phyloP scores from a whole-genome alignment of 2,888 invertebrate species.

The Aspidiotus rigidus region DNA sequence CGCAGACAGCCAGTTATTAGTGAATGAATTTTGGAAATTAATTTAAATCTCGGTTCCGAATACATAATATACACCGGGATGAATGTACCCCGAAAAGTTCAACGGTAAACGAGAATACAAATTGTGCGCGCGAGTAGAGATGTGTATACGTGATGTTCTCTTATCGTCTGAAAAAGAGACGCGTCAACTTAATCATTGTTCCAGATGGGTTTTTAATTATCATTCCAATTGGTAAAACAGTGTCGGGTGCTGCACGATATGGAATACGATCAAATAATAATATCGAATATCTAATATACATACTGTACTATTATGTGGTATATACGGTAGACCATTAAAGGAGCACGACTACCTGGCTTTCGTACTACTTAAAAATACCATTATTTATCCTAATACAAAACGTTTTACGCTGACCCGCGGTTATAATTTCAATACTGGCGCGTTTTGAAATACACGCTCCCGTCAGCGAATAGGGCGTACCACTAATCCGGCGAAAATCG shows the following conservation, averaged over 20 bases:
- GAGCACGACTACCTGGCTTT: constrained; percentile 2
- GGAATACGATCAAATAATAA: too few relatives aligned
- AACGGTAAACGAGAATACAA: too few relatives aligned
- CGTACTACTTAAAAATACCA: neutral
- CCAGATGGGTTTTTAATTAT: constrained; percentile 4
- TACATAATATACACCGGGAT: neutral
- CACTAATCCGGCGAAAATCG: constrained; percentile 2
- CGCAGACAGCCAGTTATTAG: neutral
- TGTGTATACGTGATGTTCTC: too few relatives aligned
- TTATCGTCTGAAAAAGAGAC: neutral
- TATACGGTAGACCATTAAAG: neutral
- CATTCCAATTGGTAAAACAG: neutral
- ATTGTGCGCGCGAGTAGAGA: too few relatives aligned
- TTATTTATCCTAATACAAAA: constrained; percentile 1
- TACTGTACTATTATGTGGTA: neutral
- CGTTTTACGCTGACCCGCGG: neutral
- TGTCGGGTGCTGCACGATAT: neutral
- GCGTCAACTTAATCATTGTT: neutral
- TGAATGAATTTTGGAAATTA: neutral
- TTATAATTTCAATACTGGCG: neutral
- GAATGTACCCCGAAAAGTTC: too few relatives aligned
- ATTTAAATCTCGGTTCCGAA: neutral
- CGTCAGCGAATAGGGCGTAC: neutral
- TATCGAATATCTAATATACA: too few relatives aligned
- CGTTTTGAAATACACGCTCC: neutral